A percentile compares a stretch with the other conserved stretches of the same genome.
Evolutionary conservation across 2,888 invertebrate species (phyloP).

Genomic region (Ischnus inquisitorius): DNA sequence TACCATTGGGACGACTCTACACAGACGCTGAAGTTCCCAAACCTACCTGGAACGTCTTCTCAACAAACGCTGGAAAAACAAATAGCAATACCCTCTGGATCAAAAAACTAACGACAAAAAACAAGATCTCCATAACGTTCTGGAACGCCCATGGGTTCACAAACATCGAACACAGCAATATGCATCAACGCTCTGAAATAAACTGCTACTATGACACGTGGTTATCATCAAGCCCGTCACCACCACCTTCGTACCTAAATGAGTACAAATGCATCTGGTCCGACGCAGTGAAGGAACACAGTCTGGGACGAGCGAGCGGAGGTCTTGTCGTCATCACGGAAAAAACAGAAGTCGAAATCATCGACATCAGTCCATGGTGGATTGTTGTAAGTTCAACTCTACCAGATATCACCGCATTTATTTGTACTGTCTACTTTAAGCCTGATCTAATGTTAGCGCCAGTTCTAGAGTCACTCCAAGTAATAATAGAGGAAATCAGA

Average conservation of each 20-base stretch:
- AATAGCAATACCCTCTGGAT: too few species aligned
- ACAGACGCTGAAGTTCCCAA: background rate
- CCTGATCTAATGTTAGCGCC: slow-evolving; percentile 9
- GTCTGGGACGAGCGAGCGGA: too few species aligned
- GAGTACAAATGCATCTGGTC: background rate
- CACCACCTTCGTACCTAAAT: background rate
- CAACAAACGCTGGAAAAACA: background rate
- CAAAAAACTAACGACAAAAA: slow-evolving; percentile 14
- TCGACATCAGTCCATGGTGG: slow-evolving; percentile 34
- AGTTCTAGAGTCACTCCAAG: slow-evolving; percentile 15
- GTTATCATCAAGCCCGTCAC: background rate
- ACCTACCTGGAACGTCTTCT: background rate
- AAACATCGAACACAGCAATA: slow-evolving; percentile 18
- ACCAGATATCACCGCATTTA: background rate
- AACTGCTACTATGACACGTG: slow-evolving; percentile 12
- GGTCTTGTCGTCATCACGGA: too few species aligned
- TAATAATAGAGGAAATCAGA: slow-evolving; percentile 5
- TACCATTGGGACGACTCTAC: slow-evolving; percentile 18
- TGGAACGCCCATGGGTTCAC: slow-evolving; percentile 19
- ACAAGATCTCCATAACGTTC: slow-evolving; percentile 10
- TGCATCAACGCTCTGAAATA: slow-evolving; percentile 8
- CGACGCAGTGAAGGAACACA: too few species aligned
- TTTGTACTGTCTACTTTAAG: slow-evolving; percentile 25
- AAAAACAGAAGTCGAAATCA: too few species aligned
- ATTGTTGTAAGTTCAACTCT: background rate